Conservation (phyloP, 2,113 vertebrate species). For the Acanthisitta chloris region DNA sequence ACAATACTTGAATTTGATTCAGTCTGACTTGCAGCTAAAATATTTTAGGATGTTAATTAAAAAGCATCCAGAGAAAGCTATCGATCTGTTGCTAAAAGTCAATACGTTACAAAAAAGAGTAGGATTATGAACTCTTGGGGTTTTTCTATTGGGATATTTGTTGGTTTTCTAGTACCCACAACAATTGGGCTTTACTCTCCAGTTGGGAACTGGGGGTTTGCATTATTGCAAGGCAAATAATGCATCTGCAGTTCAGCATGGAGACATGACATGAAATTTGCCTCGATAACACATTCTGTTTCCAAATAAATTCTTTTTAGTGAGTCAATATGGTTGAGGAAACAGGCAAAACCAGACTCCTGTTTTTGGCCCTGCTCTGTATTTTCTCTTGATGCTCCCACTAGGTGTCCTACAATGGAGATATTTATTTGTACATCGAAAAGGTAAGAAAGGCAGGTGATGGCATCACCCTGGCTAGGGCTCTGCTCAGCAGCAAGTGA, state of each 20-base stretch:
- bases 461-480: neutral
- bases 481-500: neutral
- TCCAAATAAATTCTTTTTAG: neutral
- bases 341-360: neutral
- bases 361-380: neutral
- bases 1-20: neutral
- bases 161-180: neutral
- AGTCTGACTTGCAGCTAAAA: neutral
- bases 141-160: neutral
- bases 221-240: neutral
- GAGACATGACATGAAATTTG: neutral
- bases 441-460: neutral
- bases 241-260: neutral
- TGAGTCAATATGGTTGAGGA: neutral
- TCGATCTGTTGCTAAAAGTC: neutral
- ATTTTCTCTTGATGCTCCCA: neutral
- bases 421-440: neutral
- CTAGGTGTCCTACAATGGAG: rapidly evolving
- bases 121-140: neutral
- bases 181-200: neutral
- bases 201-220: neutral
- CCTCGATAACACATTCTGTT: neutral
- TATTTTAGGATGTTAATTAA: neutral
- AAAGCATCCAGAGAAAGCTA: neutral
- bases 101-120: neutral